Conservation (phyloP, 2,888 invertebrate species). For the Leucania comma region DNA sequence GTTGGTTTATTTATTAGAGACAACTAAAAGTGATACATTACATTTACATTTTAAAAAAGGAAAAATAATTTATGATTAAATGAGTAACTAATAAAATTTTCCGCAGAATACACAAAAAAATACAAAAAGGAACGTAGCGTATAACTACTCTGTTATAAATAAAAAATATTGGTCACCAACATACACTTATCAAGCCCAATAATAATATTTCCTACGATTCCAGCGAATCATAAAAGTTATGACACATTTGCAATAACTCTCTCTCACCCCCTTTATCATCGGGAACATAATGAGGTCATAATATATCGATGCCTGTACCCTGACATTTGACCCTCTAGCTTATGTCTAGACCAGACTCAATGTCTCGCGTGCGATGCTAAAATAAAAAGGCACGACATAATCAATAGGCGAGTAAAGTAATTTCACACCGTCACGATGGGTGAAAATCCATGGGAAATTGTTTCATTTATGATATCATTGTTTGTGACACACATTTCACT, state of each 20-base stretch:
- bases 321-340: constrained; percentile 63
- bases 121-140: too few relatives aligned
- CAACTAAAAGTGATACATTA: too few relatives aligned
- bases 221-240: background rate
- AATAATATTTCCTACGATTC: background rate
- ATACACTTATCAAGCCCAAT: background rate
- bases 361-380: constrained; percentile 63
- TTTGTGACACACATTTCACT: constrained; percentile 59
- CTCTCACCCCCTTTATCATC: constrained; percentile 22
- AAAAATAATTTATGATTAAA: too few relatives aligned
- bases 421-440: constrained; percentile 64
- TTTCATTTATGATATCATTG: constrained; percentile 59
- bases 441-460: constrained; percentile 66
- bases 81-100: too few relatives aligned
- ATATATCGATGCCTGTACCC: constrained; percentile 36
- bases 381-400: constrained; percentile 64
- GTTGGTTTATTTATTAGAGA: too few relatives aligned
- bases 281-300: constrained; percentile 40
- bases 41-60: too few relatives aligned
- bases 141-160: too few relatives aligned
- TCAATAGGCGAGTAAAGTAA: constrained; percentile 60
- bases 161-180: background rate
- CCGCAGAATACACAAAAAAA: too few relatives aligned
- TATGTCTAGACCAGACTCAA: constrained; percentile 62
- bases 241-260: constrained; percentile 15